Base-by-base conservation (phyloP, 2,888 invertebrate genomes). In the Amorpha juglandis region DNA sequence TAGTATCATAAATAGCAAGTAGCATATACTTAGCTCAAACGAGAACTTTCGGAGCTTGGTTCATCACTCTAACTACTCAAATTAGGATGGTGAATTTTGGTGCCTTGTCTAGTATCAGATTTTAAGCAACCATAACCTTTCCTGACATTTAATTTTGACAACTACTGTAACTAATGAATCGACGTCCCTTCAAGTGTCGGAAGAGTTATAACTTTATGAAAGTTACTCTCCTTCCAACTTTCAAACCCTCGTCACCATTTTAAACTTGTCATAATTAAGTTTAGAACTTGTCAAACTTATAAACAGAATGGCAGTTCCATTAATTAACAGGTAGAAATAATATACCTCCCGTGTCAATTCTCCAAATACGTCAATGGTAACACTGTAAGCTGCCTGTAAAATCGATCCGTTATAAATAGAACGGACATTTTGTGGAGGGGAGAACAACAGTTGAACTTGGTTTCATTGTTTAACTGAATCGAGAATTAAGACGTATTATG, bases 331-430 rank as follows among this genome's bases (percentile, higher is more conserved):
- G 21, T 27, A 21, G 14, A 21, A 14, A 4, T 27, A 27, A 38
- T 38, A n/a, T 55, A 11, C 7, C 38, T 33, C 33, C 53, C 33
- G 14, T 14, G 38, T n/a, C n/a, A n/a, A 38, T 35, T 38, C 6
- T 6, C 21, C 16, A 35, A 35, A 35, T 35, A 35, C 55, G 55
- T 35, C 55, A 14, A 9, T 35, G 38, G 16, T n/a, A 35, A 53
- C n/a, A 8, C 11, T 6, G 16, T 16, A 16, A 55, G 52, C 52
- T 16, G 38, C 11, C 38, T 38, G 38, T 55, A 53, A 53, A 33
- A 55, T 55, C 55, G 35, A 55, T 55, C 38, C 16, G 38, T 16
- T 38, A 55, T 55, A 38, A 55, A 55, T 55, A 38, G 38, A 55
- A 27, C 50, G 8, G n/a, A 38, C n/a, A 27, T 27, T 27, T 9